Evolutionary conservation across 2,797 vertebrate species (phyloP).

Genomic region (Pseudotriccus pelzelni): DNA sequence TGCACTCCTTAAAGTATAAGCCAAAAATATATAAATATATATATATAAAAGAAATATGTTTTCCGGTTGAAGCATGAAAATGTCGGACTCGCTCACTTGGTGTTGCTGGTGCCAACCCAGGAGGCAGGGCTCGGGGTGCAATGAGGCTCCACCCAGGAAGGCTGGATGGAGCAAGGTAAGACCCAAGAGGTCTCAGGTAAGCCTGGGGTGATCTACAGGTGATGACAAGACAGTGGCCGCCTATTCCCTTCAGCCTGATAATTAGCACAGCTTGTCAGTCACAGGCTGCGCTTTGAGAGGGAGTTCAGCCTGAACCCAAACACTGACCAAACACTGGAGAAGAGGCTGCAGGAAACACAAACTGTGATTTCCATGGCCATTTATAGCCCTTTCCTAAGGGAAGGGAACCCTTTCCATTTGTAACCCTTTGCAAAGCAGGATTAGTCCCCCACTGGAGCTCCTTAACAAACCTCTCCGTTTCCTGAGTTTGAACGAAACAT

Average conservation of each 20-base stretch:
- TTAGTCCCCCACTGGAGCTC: neutral
- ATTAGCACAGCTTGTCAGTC: neutral
- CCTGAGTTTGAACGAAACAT: neutral
- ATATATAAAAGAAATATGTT: neutral
- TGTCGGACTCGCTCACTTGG: rapidly evolving
- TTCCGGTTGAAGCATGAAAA: neutral
- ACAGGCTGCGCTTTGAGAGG: neutral
- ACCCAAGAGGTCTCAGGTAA: neutral
- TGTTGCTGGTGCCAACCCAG: neutral
- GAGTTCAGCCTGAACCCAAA: neutral
- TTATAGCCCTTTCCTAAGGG: neutral
- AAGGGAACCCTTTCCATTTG: neutral
- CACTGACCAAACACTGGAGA: neutral
- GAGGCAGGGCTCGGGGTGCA: rapidly evolving
- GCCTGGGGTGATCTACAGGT: neutral
- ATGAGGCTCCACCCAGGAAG: neutral
- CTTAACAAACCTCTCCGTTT: neutral
- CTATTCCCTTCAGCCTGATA: neutral
- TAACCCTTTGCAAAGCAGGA: neutral
- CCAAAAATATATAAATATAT: neutral
- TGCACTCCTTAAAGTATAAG: neutral
- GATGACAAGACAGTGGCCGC: neutral
- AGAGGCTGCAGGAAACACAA: neutral
- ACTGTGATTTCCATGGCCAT: neutral
- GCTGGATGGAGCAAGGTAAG: neutral